These are phyloP conservation scores for Brachypalpus laphriformis DNA, from an alignment of 2,888 invertebrate species.

Conservation along the genomic window DNA sequence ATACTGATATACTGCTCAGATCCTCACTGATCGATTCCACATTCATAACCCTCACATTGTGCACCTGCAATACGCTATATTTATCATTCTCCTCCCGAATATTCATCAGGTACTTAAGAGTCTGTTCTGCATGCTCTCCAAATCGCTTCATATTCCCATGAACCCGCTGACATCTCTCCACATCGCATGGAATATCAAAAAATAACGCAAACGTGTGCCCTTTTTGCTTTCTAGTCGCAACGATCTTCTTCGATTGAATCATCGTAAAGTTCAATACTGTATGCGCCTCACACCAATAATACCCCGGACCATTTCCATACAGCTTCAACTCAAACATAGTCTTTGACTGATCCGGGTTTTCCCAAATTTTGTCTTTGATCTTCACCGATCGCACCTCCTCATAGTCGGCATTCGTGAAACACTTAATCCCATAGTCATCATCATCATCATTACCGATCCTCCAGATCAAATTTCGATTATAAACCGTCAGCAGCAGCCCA, in stretches of 20 bases:
- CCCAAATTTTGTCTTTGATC: constrained; percentile 81
- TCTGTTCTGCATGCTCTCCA: constrained; percentile 61
- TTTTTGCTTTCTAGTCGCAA: constrained; percentile 82
- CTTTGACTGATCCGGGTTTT: constrained; percentile 76
- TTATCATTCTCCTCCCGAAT: background rate
- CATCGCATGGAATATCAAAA: constrained; percentile 77
- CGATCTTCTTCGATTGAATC: constrained; percentile 83
- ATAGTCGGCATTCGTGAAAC: constrained; percentile 85
- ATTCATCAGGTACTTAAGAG: constrained; percentile 55
- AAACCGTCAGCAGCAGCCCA: constrained; percentile 83
- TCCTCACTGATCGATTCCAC: constrained; percentile 52
- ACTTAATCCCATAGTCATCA: constrained; percentile 84
- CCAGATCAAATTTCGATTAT: constrained; percentile 85
- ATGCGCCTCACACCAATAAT: constrained; percentile 88
- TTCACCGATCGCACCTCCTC: constrained; percentile 83
- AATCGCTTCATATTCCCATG: constrained; percentile 72
- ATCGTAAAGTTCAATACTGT: constrained; percentile 83
- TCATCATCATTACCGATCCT: constrained; percentile 76
- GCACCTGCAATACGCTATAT: constrained; percentile 75
- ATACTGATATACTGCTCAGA: constrained; percentile 68
- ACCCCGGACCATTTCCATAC: constrained; percentile 84
- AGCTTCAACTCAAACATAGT: constrained; percentile 84
- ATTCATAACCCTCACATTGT: constrained; percentile 84
- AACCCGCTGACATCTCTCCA: constrained; percentile 56
- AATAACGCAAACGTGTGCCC: constrained; percentile 80